Evolutionary conservation across 2,113 vertebrate species (phyloP).

Genomic region (Rhineura floridana): DNA sequence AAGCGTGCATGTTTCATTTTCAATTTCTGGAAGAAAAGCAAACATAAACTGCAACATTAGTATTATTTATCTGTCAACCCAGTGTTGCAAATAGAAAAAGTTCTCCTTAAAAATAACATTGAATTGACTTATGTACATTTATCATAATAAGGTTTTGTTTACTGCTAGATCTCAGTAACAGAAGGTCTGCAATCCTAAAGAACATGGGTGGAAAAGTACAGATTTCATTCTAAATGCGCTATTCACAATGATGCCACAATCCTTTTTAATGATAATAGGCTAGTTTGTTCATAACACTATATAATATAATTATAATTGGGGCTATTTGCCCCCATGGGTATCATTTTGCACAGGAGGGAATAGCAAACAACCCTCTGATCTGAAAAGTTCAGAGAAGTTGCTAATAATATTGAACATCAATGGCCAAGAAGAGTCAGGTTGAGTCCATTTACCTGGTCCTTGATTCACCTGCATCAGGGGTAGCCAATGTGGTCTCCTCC

Average conservation of each 20-base stretch:
- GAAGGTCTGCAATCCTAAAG: neutral
- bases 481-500: no score
- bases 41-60: neutral
- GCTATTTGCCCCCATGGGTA: neutral
- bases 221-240: neutral
- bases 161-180: accelerated
- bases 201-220: neutral
- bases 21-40: neutral
- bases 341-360: neutral
- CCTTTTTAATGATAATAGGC: neutral
- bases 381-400: neutral
- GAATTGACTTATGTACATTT: neutral
- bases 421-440: no score
- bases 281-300: neutral
- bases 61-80: neutral
- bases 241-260: neutral
- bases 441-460: no score
- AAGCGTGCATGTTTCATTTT: slow-evolving; percentile 6
- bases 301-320: neutral
- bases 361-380: neutral
- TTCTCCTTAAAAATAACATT: neutral
- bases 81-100: neutral
- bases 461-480: no score
- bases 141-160: neutral
- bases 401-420: neutral